Percentiles rank a stretch among this genome's conserved stretches.
Conservation (phyloP, 2,113 vertebrate species). For the Oncorhynchus clarkii region DNA sequence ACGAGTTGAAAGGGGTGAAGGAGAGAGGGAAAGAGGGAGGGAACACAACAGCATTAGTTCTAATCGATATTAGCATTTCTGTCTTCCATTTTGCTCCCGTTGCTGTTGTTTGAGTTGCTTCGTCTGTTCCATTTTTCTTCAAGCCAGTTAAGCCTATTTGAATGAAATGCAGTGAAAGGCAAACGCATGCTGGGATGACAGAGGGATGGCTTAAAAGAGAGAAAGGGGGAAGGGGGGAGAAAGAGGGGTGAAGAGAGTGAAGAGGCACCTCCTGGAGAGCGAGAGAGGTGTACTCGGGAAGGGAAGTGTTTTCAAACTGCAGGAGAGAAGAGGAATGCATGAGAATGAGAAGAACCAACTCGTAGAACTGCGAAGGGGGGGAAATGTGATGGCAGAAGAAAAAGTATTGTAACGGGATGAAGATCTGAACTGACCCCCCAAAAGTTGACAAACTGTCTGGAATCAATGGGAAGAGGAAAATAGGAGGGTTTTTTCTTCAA, state of each 20-base stretch:
- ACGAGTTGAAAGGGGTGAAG: background rate
- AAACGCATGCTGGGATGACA: constrained; percentile 69
- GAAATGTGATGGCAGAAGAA: constrained; percentile 42
- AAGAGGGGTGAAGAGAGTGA: constrained; percentile 53
- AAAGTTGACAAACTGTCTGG: constrained; percentile 22
- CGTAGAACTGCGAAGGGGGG: constrained; percentile 23
- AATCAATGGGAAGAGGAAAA: no score
- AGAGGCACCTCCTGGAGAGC: constrained; percentile 59
- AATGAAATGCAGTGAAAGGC: constrained; percentile 66
- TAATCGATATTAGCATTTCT: no score
- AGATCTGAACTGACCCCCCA: constrained; percentile 32
- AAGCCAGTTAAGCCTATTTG: constrained; percentile 49
- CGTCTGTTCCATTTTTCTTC: constrained; percentile 13
- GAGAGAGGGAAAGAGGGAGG: background rate
- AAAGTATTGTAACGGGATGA: constrained; percentile 1
- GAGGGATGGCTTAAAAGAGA: constrained; percentile 47
- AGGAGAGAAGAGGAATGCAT: constrained; percentile 55
- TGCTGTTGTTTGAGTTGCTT: constrained; percentile 35
- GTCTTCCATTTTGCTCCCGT: background rate
- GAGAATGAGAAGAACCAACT: constrained; percentile 50
- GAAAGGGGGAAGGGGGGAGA: constrained; percentile 34
- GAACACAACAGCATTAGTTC: no score
- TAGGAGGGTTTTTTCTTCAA: background rate
- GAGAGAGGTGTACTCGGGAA: constrained; percentile 51
- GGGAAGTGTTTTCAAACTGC: constrained; percentile 44